Percentiles rank a stretch among this genome's conserved stretches.
phyloP scores from a whole-genome alignment of 1,140 invertebrate species.

The Thaumetopoea pityocampa region DNA sequence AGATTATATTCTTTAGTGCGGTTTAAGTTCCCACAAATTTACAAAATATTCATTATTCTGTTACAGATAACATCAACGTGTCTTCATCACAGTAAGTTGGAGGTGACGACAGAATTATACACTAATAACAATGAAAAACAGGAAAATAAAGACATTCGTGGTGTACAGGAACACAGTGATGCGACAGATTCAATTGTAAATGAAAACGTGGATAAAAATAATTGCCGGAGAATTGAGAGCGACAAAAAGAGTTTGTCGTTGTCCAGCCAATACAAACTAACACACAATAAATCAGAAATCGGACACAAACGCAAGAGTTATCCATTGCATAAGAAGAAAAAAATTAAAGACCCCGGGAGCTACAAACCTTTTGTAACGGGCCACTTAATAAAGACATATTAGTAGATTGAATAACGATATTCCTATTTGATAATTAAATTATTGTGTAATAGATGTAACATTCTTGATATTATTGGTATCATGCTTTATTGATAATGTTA shows the following conservation, averaged over 20 bases:
- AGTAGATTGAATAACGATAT: constrained; percentile 18
- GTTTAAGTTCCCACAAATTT: no score
- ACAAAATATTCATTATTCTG: background rate
- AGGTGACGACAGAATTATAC: constrained; percentile 34
- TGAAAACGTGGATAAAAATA: constrained; percentile 26
- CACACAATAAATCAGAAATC: constrained; percentile 59
- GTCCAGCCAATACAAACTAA: constrained; percentile 49
- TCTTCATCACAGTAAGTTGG: constrained; percentile 60
- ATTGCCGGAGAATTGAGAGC: constrained; percentile 39
- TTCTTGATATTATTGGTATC: no score
- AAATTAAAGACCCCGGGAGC: constrained; percentile 42
- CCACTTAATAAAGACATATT: constrained; percentile 69
- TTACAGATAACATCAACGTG: constrained; percentile 61
- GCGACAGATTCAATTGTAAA: constrained; percentile 11
- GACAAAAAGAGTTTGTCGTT: constrained; percentile 51
- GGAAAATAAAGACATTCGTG: constrained; percentile 24
- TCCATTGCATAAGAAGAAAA: constrained; percentile 58
- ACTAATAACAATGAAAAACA: constrained; percentile 22
- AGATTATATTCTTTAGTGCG: no score
- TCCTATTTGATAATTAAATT: no score
- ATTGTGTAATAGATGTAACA: no score
- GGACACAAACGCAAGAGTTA: constrained; percentile 54
- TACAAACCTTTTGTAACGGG: constrained; percentile 50
- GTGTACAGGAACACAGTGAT: constrained; percentile 24
- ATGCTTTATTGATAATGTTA: no score